phyloP scores from a whole-genome alignment of 2,113 vertebrate species.

The Ageneiosus marmoratus region DNA sequence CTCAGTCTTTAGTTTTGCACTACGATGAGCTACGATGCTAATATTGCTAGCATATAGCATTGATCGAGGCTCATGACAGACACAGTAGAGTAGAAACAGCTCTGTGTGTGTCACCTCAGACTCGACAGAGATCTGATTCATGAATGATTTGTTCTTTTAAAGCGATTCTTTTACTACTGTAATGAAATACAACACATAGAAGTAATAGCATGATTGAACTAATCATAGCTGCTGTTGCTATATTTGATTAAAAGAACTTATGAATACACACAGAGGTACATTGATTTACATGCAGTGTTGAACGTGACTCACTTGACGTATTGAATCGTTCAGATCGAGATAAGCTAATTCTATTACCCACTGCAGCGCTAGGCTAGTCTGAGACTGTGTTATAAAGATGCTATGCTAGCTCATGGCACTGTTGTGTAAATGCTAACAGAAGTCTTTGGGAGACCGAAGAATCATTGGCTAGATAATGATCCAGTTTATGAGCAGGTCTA shows the following conservation, averaged over 20 bases:
- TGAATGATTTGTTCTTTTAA: neutral
- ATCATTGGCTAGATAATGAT: neutral
- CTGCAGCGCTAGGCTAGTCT: neutral
- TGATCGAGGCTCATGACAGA: neutral
- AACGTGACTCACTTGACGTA: neutral
- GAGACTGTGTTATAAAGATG: neutral
- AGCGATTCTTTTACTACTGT: neutral
- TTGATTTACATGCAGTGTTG: neutral
- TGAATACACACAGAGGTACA: neutral
- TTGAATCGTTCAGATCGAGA: neutral
- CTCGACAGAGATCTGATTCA: too few species aligned
- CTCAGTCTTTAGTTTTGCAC: neutral
- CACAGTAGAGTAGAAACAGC: neutral
- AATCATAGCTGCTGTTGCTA: neutral
- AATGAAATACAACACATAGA: neutral
- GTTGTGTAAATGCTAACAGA: neutral
- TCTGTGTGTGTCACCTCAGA: too few species aligned
- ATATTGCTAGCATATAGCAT: neutral
- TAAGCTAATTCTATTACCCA: too few species aligned
- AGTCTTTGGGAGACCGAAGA: neutral
- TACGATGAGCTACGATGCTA: neutral
- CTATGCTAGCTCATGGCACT: neutral
- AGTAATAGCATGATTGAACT: neutral
- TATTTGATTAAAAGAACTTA: neutral
- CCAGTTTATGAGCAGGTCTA: conserved; percentile 8